Conservation (phyloP, 1,140 invertebrate species). For the Lithobius niger region DNA sequence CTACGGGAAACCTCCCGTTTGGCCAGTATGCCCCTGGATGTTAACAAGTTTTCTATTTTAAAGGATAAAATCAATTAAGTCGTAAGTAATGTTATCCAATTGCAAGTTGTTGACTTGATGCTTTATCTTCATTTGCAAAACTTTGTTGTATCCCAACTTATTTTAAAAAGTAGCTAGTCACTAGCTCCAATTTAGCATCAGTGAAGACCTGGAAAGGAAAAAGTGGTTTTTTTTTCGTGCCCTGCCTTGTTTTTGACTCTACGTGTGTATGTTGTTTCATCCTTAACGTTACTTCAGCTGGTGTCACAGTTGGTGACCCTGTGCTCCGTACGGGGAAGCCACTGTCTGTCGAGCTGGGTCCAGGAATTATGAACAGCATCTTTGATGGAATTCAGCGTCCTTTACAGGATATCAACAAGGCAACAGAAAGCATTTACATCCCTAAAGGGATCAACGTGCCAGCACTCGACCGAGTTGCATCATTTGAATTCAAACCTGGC, state of each 20-base stretch:
- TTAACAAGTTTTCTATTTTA: not conserved
- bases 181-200: too few relatives aligned
- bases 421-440: constrained; percentile 95
- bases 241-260: not conserved
- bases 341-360: constrained; percentile 95
- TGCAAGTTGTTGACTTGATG: too few relatives aligned
- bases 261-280: constrained; percentile 10
- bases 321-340: constrained; percentile 96
- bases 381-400: constrained; percentile 99
- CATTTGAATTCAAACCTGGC: constrained; percentile 88
- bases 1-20: too few relatives aligned
- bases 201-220: not conserved
- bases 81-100: not conserved
- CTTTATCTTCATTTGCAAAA: too few relatives aligned
- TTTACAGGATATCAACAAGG: constrained; percentile 85
- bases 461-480: constrained; percentile 58
- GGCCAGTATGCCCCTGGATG: too few relatives aligned
- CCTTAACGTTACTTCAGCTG: constrained; percentile 39
- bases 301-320: constrained; percentile 98
- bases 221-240: constrained; percentile 1
- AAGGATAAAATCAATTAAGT: not conserved
- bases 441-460: constrained; percentile 96
- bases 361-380: constrained; percentile 97
- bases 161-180: too few relatives aligned
- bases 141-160: too few relatives aligned